Conservation (phyloP, 2,797 vertebrate genomes). For the Molossus molossus region DNA sequence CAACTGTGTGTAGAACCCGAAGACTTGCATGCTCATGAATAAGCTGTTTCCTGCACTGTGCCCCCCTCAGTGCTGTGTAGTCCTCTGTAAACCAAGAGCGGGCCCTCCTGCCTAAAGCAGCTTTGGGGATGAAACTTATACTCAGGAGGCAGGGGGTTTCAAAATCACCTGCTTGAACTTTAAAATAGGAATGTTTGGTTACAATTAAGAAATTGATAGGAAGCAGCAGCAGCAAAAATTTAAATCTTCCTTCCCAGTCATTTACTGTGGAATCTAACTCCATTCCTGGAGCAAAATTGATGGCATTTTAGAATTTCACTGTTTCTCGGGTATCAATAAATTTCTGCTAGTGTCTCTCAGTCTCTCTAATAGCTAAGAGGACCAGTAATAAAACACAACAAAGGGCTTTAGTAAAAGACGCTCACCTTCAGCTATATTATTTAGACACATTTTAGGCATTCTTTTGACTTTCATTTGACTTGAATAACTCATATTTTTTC, state of each 20-base stretch:
- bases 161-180: not conserved
- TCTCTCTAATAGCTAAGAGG: constrained; percentile 55
- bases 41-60: not conserved
- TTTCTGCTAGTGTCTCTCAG: constrained; percentile 39
- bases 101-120: not conserved
- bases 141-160: not conserved
- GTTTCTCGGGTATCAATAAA: constrained; percentile 76
- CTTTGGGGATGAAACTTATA: not conserved
- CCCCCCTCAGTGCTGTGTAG: not conserved
- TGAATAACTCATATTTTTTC: not conserved
- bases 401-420: constrained; percentile 52
- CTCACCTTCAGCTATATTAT: not conserved
- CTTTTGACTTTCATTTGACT: constrained; percentile 36
- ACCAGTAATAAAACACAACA: constrained; percentile 68
- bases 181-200: constrained; percentile 19
- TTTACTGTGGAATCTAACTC: constrained; percentile 71
- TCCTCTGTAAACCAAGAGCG: not conserved
- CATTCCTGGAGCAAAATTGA: constrained; percentile 53
- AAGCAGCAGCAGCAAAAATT: not conserved
- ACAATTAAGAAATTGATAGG: constrained; percentile 63
- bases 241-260: constrained; percentile 61
- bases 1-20: not conserved
- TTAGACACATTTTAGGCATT: constrained; percentile 38
- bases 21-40: not conserved
- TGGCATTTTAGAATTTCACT: constrained; percentile 63